Evolutionary conservation across 1,140 invertebrate species (phyloP), one percentile per base, ranked within the genome.

Genomic region (Armadillidium nasatum): DNA sequence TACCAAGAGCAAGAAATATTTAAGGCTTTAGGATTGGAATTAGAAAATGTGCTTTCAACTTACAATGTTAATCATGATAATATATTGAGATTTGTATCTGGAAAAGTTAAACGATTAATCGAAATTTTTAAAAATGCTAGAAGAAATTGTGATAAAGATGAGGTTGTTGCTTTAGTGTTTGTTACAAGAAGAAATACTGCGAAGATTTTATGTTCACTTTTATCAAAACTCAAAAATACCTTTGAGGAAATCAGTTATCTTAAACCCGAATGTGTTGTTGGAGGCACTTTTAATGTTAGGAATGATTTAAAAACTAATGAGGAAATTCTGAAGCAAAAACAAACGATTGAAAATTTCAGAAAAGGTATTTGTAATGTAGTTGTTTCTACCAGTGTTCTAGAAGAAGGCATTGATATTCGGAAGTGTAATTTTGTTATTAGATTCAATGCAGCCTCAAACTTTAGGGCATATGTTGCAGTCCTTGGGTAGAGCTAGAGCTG

Each of bases 331-430:
- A 82, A 81, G 70, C 77, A 82, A 45, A 74, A 71, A 21, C 68
- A 79, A 72, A 81, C 79, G 0, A 45, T 82, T n/a, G 23, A 66
- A 44, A 88, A 87, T 77, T 92, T 91, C 84, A 84, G 86, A 50
- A 84, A 82, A 33, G 89, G 89, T 13, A 83, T 86, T 44, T 84
- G 88, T 0, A 97, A 97, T 84, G 87, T 94, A 22, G 82, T 97
- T 7, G 86, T 96, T 67, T 89, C 93, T 15, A 96, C 95, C 7
- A 89, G 88, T 82, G 89, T 94, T 0, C 84, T 95, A 22, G 93
- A 95, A 85, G 93, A 94, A 86, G 93, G 93, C 6, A 88, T 94
- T 76, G 93, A 95, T 86, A 87, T 95, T 44, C 91, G 91, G 22
- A 88, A 89, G 67, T 95, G 93, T 84, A 91, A 92, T 82, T 85